phyloP scores from a whole-genome alignment of 2,888 invertebrate genomes.

The Melanotus villosus region DNA sequence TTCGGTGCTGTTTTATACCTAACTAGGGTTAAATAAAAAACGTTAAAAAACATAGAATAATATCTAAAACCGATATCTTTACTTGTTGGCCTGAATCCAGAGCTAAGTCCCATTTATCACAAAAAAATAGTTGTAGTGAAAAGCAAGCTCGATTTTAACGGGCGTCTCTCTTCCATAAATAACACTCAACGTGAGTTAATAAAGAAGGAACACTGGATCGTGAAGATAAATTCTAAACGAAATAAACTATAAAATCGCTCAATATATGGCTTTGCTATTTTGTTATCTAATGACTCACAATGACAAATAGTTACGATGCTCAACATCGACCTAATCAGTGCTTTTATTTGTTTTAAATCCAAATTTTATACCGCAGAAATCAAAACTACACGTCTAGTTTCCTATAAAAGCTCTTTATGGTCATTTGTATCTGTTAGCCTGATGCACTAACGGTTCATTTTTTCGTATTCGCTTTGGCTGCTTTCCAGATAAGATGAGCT shows the following conservation, averaged over 20 bases:
- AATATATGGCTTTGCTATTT: slow-evolving; percentile 28
- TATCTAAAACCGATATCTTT: slow-evolving; percentile 32
- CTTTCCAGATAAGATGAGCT: background rate
- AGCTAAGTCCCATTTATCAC: slow-evolving; percentile 27
- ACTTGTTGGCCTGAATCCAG: slow-evolving; percentile 32
- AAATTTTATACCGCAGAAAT: slow-evolving; percentile 27
- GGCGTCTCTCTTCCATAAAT: slow-evolving; percentile 20
- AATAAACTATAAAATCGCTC: slow-evolving; percentile 32
- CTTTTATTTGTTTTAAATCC: slow-evolving; percentile 40
- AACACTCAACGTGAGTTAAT: background rate
- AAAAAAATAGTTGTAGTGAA: slow-evolving; percentile 15
- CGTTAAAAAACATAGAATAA: slow-evolving; percentile 20
- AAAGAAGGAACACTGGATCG: slow-evolving; percentile 2
- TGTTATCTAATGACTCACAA: slow-evolving; percentile 39
- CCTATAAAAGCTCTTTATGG: slow-evolving; percentile 1
- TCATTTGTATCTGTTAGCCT: background rate
- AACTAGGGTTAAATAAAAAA: slow-evolving; percentile 1
- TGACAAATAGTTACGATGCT: slow-evolving; percentile 40
- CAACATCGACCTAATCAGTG: slow-evolving; percentile 32
- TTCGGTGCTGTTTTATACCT: background rate
- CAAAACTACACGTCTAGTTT: slow-evolving; percentile 9
- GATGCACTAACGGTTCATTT: background rate
- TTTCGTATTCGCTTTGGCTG: background rate
- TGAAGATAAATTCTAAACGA: slow-evolving; percentile 13
- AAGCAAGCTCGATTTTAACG: background rate